Percentiles rank a stretch among this genome's conserved stretches.
Conservation (phyloP, 2,888 invertebrate species). For the Andrena marginata region DNA sequence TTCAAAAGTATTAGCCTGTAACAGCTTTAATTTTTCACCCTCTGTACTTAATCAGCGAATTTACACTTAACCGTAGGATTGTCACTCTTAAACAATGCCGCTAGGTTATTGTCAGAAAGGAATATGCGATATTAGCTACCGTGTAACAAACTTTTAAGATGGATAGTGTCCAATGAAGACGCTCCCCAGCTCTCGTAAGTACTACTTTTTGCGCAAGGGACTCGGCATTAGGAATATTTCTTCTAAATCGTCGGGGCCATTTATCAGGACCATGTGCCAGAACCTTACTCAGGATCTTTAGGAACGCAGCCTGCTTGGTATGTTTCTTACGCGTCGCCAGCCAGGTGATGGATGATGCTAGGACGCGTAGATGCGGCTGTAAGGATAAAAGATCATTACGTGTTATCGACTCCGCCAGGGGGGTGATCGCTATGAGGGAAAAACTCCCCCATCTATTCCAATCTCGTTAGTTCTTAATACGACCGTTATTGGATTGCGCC, state of each 20-base stretch:
- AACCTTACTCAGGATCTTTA: constrained; percentile 15
- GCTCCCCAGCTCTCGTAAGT: neutral
- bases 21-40: too few relatives aligned
- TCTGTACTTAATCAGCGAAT: too few relatives aligned
- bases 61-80: too few relatives aligned
- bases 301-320: constrained; percentile 7
- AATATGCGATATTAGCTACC: neutral
- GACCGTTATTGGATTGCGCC: neutral
- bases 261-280: constrained; percentile 32
- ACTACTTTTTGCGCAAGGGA: constrained; percentile 9
- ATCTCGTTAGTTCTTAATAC: constrained; percentile 1
- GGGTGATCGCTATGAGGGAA: constrained; percentile 19
- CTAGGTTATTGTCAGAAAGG: too few relatives aligned
- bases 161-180: neutral
- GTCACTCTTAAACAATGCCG: too few relatives aligned
- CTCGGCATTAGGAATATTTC: constrained; percentile 21
- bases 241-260: constrained; percentile 29
- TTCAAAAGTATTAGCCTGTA: too few relatives aligned
- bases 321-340: constrained; percentile 19
- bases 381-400: constrained; percentile 28
- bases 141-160: neutral
- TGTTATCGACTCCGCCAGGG: constrained; percentile 21
- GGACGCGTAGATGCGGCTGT: neutral
- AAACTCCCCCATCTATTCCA: neutral
- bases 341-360: constrained; percentile 36